phyloP scores from a whole-genome alignment of 2,888 invertebrate species.

The Hanleya hanleyi region DNA sequence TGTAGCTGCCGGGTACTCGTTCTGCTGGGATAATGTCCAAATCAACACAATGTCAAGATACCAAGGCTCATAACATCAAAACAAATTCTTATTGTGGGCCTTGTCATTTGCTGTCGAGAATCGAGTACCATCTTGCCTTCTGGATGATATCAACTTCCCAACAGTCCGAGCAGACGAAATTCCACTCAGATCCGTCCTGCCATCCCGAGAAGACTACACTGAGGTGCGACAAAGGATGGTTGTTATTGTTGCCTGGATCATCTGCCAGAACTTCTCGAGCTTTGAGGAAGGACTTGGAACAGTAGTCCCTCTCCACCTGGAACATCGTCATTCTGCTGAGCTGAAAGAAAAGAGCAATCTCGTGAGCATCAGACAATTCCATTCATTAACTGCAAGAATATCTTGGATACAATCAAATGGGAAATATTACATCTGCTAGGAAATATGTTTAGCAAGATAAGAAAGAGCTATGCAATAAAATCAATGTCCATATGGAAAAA shows the following conservation, averaged over 20 bases:
- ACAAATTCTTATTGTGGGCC: slow-evolving; percentile 1
- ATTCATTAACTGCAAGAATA: too few relatives aligned
- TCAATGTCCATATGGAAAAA: too few relatives aligned
- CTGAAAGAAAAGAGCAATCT: background rate
- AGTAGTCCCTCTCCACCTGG: background rate
- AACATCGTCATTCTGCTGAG: background rate
- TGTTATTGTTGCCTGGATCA: background rate
- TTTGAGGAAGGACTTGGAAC: background rate
- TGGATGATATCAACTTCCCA: background rate
- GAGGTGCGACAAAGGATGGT: background rate
- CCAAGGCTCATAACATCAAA: background rate
- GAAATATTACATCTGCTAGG: too few relatives aligned
- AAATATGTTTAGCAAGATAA: too few relatives aligned
- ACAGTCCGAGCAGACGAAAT: background rate
- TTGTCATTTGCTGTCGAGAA: background rate
- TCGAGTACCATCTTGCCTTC: background rate
- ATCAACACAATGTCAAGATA: background rate
- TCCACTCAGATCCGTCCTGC: background rate
- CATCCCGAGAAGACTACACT: background rate
- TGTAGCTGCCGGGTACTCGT: background rate
- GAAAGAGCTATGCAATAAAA: too few relatives aligned
- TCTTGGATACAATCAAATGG: too few relatives aligned
- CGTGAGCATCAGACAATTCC: background rate
- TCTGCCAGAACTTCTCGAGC: background rate
- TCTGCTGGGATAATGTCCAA: slow-evolving; percentile 3